Conservation (phyloP, 1,140 invertebrate genomes). For the Zaprionus ornatus region DNA sequence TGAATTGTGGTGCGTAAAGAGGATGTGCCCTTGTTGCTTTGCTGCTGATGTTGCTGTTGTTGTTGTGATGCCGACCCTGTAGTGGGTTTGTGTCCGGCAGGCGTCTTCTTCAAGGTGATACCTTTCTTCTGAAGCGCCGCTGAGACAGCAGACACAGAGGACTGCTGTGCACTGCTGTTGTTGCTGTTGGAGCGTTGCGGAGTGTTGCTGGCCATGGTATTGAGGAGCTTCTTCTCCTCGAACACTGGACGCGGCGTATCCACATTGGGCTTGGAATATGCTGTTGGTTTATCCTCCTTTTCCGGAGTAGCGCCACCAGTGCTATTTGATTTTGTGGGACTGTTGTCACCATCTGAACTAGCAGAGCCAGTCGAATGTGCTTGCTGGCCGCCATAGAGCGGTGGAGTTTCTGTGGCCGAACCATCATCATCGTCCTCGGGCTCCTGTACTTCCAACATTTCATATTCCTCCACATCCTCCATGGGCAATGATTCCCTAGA, state of each 20-base stretch:
- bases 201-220: constrained; percentile 66
- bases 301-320: constrained; percentile 64
- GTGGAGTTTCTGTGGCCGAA: constrained; percentile 4
- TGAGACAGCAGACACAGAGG: constrained; percentile 55
- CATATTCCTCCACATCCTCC: constrained; percentile 78
- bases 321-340: constrained; percentile 72
- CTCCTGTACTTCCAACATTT: constrained; percentile 79
- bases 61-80: neutral
- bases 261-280: constrained; percentile 43
- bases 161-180: constrained; percentile 18
- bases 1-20: constrained; percentile 66
- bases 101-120: constrained; percentile 74
- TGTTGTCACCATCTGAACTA: constrained; percentile 76
- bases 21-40: constrained; percentile 14
- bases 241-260: constrained; percentile 68
- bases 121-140: constrained; percentile 78
- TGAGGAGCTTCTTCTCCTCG: constrained; percentile 76
- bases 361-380: constrained; percentile 60
- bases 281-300: constrained; percentile 63
- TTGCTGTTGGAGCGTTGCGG: constrained; percentile 25
- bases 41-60: constrained; percentile 12
- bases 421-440: constrained; percentile 70
- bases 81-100: constrained; percentile 26
- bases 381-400: constrained; percentile 41
- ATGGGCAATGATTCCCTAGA: constrained; percentile 56